Percentiles rank a stretch among this genome's conserved stretches.
Evolutionary conservation across 2,888 invertebrate genomes (phyloP).

Genomic region (Euplagia quadripunctaria): DNA sequence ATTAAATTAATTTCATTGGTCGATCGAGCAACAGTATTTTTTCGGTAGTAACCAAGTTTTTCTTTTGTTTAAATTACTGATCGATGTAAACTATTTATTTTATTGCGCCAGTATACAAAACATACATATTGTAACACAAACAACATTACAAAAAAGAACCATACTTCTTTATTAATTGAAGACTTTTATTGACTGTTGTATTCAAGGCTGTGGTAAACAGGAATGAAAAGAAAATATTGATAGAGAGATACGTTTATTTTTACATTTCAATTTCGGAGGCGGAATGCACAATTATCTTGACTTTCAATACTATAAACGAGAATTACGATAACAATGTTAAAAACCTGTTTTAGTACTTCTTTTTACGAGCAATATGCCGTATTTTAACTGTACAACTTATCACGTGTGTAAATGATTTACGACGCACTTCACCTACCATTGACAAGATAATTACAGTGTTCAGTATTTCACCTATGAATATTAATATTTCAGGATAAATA

Average conservation of each 20-base stretch:
- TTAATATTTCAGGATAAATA: slow-evolving; percentile 21
- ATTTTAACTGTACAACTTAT: slow-evolving; percentile 2
- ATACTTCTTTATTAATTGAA: background rate
- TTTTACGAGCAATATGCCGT: background rate
- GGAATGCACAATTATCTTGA: background rate
- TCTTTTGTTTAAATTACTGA: background rate
- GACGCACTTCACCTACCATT: slow-evolving; percentile 26
- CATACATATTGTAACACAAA: background rate
- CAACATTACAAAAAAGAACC: background rate
- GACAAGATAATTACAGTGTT: slow-evolving; percentile 40
- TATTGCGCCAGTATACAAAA: background rate
- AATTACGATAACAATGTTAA: slow-evolving; percentile 2
- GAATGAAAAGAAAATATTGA: background rate
- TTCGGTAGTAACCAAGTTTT: too few relatives aligned
- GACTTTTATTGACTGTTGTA: background rate
- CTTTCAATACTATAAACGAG: slow-evolving; percentile 7
- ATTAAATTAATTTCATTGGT: too few relatives aligned
- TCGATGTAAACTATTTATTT: background rate
- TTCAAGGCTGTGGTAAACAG: background rate
- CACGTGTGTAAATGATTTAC: slow-evolving; percentile 39
- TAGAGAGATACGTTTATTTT: background rate
- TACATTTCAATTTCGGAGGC: background rate
- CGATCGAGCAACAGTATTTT: too few relatives aligned
- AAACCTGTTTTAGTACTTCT: slow-evolving; percentile 1
- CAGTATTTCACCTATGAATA: slow-evolving; percentile 41